A percentile compares a stretch with the other conserved stretches of the same genome.
Conservation (phyloP, 2,888 invertebrate genomes). For the Gari tellinella region DNA sequence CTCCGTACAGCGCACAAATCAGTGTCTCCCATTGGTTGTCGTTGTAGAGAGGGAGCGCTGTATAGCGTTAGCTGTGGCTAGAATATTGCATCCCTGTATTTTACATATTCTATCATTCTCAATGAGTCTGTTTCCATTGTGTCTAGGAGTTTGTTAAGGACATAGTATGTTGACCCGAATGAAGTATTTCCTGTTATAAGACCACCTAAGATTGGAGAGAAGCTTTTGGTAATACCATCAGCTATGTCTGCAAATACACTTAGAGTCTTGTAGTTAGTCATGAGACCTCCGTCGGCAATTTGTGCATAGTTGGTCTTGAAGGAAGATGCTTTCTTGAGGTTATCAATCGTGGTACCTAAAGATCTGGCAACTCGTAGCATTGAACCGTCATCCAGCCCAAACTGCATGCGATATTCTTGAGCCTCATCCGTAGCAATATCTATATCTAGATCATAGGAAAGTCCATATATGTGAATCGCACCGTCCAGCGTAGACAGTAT, state of each 20-base stretch:
- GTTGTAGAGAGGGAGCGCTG: too few relatives aligned
- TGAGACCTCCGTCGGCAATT: conserved; percentile 34
- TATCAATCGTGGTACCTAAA: conserved; percentile 45
- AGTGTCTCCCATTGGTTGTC: too few relatives aligned
- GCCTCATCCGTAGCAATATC: conserved; percentile 42
- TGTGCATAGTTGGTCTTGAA: conserved; percentile 52
- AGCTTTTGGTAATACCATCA: conserved; percentile 50
- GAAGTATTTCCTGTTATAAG: conserved; percentile 24
- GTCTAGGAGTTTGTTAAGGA: conserved; percentile 48
- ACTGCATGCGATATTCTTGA: conserved; percentile 47
- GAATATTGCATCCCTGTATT: conserved; percentile 26
- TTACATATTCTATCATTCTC: conserved; percentile 48
- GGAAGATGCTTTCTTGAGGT: conserved; percentile 44
- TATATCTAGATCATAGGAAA: conserved; percentile 40
- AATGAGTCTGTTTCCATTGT: conserved; percentile 52
- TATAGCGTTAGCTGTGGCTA: too few relatives aligned
- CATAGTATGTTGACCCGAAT: conserved; percentile 55
- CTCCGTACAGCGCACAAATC: too few relatives aligned
- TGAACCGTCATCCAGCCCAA: conserved; percentile 49
- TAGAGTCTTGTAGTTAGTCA: conserved; percentile 36
- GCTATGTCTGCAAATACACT: conserved; percentile 43
- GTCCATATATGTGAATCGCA: conserved; percentile 36
- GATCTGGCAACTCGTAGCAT: conserved; percentile 40
- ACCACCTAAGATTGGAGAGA: conserved; percentile 42
- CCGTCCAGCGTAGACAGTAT: conserved; percentile 37